Base-by-base conservation (phyloP, 2,113 vertebrate genomes). In the Heloderma charlesbogerti region DNA sequence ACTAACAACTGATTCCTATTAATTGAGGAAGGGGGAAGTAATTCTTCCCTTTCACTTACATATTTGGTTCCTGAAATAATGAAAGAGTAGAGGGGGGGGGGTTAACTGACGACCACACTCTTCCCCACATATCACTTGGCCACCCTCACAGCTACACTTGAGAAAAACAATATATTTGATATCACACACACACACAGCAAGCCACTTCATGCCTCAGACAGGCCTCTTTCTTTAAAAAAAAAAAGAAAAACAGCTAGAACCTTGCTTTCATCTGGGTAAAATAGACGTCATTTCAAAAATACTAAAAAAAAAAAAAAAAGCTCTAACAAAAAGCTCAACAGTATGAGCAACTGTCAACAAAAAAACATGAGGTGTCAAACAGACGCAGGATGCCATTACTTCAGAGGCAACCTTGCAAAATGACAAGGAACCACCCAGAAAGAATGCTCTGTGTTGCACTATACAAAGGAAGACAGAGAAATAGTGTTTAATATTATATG, bases 231-330 rank as follows among this genome's bases (percentile, higher is more conserved):
- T 40, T 40, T 40, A 51, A n/a, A 25, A 71, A n/a, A 25, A 71
- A 43, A 79, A 34, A 74, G 7, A 3, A 27, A 48, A 84, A n/a
- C 34, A 86, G 74, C 83, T 34, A 86, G 34, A 86, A 37, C 60
- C 27, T 69, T 69, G 45, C 45, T 72, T 87, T 87, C 77, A 20
- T 74, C 84, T 63, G 29, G 48, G 84, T 87, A 87, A 87, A 69
- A 60, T 5, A 91, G 91, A 78, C 1, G 1, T 34, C 25, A 25
- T 69, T 91, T 90, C 82, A 86, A 16, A 93, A 48, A 20, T 84
- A 81, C 7, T 16, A 78, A 82, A 71, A 54, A 7, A 18, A 40
- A 34, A 71, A 43, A 43, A 43, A 60, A 7, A 88, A 66, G 54
- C 20, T 1, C 5, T 57, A 74, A 69, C 63, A 74, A 37, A 87